Conservation (phyloP, 2,888 invertebrate genomes). For the Diarsia dahlii region DNA sequence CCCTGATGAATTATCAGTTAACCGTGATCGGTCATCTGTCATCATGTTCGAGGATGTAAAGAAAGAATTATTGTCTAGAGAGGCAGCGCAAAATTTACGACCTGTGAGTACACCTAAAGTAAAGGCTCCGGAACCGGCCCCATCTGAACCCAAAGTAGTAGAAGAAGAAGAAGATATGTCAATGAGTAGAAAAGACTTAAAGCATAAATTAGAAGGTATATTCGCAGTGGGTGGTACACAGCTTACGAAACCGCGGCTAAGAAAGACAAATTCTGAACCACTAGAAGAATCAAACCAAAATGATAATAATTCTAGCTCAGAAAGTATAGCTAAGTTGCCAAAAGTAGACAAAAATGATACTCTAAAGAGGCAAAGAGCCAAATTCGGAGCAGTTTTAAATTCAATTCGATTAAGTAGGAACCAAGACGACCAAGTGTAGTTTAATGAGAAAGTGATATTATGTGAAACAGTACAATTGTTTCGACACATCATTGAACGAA, state of each 20-base stretch:
- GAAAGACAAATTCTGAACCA: constrained; percentile 83
- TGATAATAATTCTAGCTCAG: constrained; percentile 78
- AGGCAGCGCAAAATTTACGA: constrained; percentile 75
- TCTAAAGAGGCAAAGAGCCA: constrained; percentile 84
- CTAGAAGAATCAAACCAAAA: constrained; percentile 83
- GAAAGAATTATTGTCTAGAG: constrained; percentile 80
- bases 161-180: constrained; percentile 73
- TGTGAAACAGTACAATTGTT: constrained; percentile 36
- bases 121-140: constrained; percentile 59
- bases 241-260: constrained; percentile 78
- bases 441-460: constrained; percentile 48
- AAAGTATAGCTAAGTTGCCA: constrained; percentile 81
- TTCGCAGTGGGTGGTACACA: constrained; percentile 83
- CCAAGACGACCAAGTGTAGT: constrained; percentile 81
- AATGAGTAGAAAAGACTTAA: constrained; percentile 83
- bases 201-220: constrained; percentile 84
- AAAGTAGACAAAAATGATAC: constrained; percentile 88
- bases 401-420: constrained; percentile 84
- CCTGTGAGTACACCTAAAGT: constrained; percentile 72
- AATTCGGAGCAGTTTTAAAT: constrained; percentile 85
- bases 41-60: constrained; percentile 80
- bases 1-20: constrained; percentile 72
- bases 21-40: constrained; percentile 71
- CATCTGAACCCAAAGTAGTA: constrained; percentile 66
- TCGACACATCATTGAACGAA: too few relatives aligned